Evolutionary conservation across 2,888 invertebrate genomes (phyloP), one percentile per base, ranked within the genome.

Genomic region (Odontocolon sp.): DNA sequence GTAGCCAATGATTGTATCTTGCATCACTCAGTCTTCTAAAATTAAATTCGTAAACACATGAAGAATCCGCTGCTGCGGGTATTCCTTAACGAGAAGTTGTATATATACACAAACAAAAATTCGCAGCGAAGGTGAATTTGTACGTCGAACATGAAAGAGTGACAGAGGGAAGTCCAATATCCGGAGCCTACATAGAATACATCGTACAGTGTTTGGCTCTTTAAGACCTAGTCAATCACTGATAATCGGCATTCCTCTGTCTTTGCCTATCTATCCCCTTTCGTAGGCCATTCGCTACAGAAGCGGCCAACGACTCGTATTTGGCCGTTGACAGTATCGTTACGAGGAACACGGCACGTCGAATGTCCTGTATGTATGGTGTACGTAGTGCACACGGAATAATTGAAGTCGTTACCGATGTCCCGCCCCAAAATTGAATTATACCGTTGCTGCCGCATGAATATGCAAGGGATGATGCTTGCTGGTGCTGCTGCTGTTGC

Each of bases 351-450:
- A 31, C 9, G 0, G 16, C 3, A 9, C 54, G 31, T 33, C 31
- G 63, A 14, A 11, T 16, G 14, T 2, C 45, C 8, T n/a, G 8
- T 18, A 23, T 18, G 50, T 23, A 26, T 6, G 26, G 61, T 71
- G 45, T 72, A 64, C 56, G 36, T 36, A 61, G 61, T n/a, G 69
- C 54, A 75, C 67, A 73, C 54, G 75, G 79, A 82, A 82, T 82
- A 81, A 81, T 81, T 79, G 76, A 79, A 80, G 79, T 80, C 80
- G 80, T 82, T 82, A 81, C 80, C 79, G 80, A 80, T 82, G 80
- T 80, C 70, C 74, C 78, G 64, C 80, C 71, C 78, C 73, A 77
- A 80, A 80, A 82, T 82, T 81, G 81, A 82, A 82, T 82, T 80
- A 81, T 70, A 64, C 76, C 59, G 61, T 45, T 57, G 42, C 68